Base-by-base conservation (phyloP, 2,797 vertebrate genomes). In the Lagocephalus sceleratus region DNA sequence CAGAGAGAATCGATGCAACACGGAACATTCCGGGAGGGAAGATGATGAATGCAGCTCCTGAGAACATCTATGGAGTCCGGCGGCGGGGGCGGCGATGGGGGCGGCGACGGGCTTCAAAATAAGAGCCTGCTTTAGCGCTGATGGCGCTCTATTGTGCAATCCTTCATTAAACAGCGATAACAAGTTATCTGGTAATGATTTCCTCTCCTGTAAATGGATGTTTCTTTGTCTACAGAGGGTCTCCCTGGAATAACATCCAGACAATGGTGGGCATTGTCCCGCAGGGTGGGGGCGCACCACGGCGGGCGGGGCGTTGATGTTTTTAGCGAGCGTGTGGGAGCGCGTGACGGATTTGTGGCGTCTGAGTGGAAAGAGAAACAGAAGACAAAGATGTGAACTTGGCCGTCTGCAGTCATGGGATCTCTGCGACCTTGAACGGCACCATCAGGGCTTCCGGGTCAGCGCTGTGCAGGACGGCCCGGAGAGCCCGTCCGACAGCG, bases 301-400 rank as follows among this genome's bases (percentile, higher is more conserved):
- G 76, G 71, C 82, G 66, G 57, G 32, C 5, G 52, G 35, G 41
- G 64, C 16, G 70, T 55, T 82, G 84, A 85, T 66, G 70, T 69
- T 72, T 86, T 83, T 77, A 82, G 52, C 70, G 68, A 59, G 56
- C 73, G 67, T 54, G 39, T 41, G 66, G 63, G 75, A 82, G 66
- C 61, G 51, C 66, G 74, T 78, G 73, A 85, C 74, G 69, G 79
- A 79, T 83, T 72, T 85, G 72, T 68, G 49, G 43, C 63, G 56
- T 78, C 65, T 38, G 61, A 83, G 78, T 61, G 75, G 74, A 85
- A 90, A 89, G 60, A 54, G 84, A 85, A 79, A 81, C 74, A 80
- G 58, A 76, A 84, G 84, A 78, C 79, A 88, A 73, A 82, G 77
- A 76, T 66, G 71, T 6, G 81, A 79, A 85, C 61, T 82, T 82